phyloP scores from a whole-genome alignment of 64 coral and sea anemone species.

The Orbicella faveolata region DNA sequence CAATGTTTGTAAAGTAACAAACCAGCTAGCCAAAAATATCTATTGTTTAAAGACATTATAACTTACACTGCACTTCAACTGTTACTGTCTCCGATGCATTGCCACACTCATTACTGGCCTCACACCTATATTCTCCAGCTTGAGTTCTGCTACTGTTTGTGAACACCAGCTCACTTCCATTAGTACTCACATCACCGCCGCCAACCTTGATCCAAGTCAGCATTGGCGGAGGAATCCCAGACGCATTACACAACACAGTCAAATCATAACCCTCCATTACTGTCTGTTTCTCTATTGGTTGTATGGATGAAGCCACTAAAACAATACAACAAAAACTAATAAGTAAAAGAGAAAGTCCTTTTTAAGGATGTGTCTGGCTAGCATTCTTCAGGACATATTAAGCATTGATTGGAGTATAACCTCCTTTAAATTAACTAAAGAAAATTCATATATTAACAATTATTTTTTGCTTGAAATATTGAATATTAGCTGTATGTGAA shows the following conservation, averaged over 20 bases:
- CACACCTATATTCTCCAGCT: neutral
- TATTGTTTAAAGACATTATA: neutral
- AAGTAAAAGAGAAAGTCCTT: too few species aligned
- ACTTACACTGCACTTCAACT: slow-evolving; percentile 31
- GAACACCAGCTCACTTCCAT: neutral
- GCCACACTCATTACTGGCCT: neutral
- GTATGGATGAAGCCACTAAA: slow-evolving; percentile 1
- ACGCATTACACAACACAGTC: neutral
- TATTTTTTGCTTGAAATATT: too few species aligned
- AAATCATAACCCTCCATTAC: neutral
- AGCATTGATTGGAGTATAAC: too few species aligned
- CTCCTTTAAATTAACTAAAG: too few species aligned
- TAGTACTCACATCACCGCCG: neutral
- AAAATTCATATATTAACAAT: too few species aligned
- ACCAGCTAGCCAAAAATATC: too few species aligned
- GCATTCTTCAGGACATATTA: too few species aligned
- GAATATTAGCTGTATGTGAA: too few species aligned
- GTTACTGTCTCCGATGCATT: neutral
- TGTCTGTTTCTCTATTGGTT: neutral
- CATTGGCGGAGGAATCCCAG: neutral
- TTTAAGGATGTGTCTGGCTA: too few species aligned
- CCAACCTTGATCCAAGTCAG: neutral
- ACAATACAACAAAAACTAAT: neutral
- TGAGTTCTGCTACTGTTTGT: neutral
- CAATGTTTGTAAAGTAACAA: too few species aligned